phyloP scores from a whole-genome alignment of 2,888 invertebrate species.

The Coelinius sp. region DNA sequence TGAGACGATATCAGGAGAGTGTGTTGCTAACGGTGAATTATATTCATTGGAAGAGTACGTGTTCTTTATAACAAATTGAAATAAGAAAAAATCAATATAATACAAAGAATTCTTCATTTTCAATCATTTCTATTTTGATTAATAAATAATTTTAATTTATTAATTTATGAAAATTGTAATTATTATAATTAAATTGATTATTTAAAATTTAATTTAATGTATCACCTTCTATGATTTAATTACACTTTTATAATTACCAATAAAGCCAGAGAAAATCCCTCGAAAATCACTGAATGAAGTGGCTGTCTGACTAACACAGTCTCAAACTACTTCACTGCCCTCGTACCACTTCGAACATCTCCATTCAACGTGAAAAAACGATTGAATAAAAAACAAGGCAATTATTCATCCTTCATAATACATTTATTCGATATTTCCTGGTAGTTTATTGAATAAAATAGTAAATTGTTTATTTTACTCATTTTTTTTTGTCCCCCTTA shows the following conservation, averaged over 20 bases:
- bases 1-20: not conserved
- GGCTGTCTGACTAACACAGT: not conserved
- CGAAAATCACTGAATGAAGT: not conserved
- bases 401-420: not conserved
- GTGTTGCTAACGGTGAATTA: constrained; percentile 3
- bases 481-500: not conserved
- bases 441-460: not conserved
- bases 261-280: not conserved
- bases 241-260: no score
- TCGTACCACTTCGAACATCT: not conserved
- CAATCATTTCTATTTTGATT: no score
- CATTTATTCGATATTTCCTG: not conserved
- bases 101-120: no score
- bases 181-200: no score
- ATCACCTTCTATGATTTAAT: no score
- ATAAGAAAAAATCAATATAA: constrained; percentile 1
- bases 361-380: not conserved
- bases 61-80: not conserved
- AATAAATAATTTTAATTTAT: no score
- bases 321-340: not conserved
- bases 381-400: not conserved
- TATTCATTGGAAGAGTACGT: not conserved
- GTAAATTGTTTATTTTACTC: constrained; percentile 10
- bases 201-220: no score
- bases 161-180: no score